Conservation (phyloP, 1,140 invertebrate genomes). For the Macrocentrus cingulum region DNA sequence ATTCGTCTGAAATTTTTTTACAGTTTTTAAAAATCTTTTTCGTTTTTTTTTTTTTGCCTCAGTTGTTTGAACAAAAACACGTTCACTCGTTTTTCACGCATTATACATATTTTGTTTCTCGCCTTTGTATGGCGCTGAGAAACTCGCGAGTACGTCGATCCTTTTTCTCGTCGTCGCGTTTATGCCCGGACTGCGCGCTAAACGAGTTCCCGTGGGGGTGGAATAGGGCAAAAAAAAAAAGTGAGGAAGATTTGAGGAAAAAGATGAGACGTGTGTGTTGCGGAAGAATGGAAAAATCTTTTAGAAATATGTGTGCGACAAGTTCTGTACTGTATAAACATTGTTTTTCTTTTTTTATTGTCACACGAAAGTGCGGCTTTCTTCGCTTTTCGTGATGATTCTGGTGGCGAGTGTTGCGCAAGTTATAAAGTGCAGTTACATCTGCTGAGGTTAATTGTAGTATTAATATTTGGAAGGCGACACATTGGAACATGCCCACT, state of each 20-base stretch:
- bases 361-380: no score
- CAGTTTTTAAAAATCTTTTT: neutral
- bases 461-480: conserved; percentile 25
- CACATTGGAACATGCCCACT: conserved; percentile 38
- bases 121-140: conserved; percentile 11
- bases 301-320: neutral
- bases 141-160: conserved; percentile 8
- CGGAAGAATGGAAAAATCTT: neutral
- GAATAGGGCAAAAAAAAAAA: neutral
- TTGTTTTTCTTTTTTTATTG: no score
- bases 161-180: conserved; percentile 18
- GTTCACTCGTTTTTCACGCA: conserved; percentile 10
- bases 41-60: conserved; percentile 10
- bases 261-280: no score
- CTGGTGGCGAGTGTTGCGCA: no score
- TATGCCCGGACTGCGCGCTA: conserved; percentile 14
- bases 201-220: conserved; percentile 11
- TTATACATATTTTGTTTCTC: conserved; percentile 22
- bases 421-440: neutral
- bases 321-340: no score
- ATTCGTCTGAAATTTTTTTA: no score
- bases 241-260: neutral
- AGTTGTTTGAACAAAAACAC: neutral
- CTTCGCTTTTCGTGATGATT: no score
- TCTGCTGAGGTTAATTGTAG: conserved; percentile 4